Evolutionary conservation across 2,797 vertebrate species (phyloP), one percentile per base, ranked within the genome.

Genomic region (Danionella dracula): DNA sequence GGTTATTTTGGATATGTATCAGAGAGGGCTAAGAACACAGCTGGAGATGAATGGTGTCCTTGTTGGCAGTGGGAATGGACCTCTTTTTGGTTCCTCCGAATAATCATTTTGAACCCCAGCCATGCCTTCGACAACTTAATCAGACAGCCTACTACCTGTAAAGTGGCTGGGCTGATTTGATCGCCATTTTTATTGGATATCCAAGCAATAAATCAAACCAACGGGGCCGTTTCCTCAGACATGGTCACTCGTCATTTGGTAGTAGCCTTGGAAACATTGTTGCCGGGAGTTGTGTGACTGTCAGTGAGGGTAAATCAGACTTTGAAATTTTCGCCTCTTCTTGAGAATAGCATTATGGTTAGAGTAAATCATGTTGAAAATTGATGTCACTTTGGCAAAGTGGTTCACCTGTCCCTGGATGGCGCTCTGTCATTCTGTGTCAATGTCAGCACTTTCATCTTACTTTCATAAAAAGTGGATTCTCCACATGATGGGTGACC

Each of bases 1-100:
- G 81, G 92, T 92, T 96, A 96, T 97, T 94, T 97, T 96, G 96
- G 94, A 96, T 94, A 95, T 91, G 94, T 96, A 94, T 94, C 93
- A 94, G 90, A 90, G 92, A 84, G 90, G 92, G 93, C 93, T 92
- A 90, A 80, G 92, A 96, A 93, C 91, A 90, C 91, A 92, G 91
- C 87, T 84, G 82, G 91, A 94, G 89, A 93, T 93, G 89, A 93
- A 92, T 92, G 90, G 89, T 87, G 92, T 92, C 93, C 91, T 93
- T 92, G 90, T 89, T 90, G 88, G 86, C 75, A 49, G 83, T 83
- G 79, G 82, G 87, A 89, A 89, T 86, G 88, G 86, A 88, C 83
- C 89, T 83, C 72, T 70, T 80, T 78, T 85, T 83, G 78, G 83
- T 87, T 87, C 85, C 81, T 82, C 77, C 53, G 86, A 86, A 88